Percentiles rank a stretch among this genome's conserved stretches.
Conservation (phyloP, 35 echinoderm and acorn worm genomes). For the Diadema setosum region DNA sequence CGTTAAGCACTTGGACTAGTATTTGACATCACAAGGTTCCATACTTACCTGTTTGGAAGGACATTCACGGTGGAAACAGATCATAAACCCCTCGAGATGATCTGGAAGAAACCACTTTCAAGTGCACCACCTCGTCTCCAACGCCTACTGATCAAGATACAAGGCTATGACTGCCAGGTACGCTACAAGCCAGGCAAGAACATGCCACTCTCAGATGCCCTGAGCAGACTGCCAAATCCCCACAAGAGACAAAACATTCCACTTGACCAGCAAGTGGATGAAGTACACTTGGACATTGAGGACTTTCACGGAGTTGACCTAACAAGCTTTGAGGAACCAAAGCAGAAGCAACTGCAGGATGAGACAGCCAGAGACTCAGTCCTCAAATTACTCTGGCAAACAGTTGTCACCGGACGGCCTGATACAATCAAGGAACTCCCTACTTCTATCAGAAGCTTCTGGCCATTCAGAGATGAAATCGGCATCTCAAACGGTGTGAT, state of each 20-base stretch:
- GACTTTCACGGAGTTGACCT: background rate
- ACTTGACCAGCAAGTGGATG: conserved; percentile 26
- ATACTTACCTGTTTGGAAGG: no score
- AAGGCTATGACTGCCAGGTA: conserved; percentile 36
- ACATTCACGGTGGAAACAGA: no score
- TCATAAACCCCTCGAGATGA: conserved; percentile 49
- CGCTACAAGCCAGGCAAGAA: conserved; percentile 1
- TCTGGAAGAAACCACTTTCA: conserved; percentile 41
- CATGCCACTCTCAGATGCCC: conserved; percentile 23
- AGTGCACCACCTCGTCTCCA: no score
- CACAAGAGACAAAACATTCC: background rate
- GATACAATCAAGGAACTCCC: no score
- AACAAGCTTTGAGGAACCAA: background rate
- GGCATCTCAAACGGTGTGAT: no score
- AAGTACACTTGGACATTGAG: background rate
- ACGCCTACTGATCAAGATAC: no score
- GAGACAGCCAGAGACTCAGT: conserved; percentile 25
- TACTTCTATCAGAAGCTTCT: no score
- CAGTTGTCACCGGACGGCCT: background rate
- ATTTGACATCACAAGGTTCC: no score
- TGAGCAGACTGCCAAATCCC: conserved; percentile 8
- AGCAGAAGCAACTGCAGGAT: background rate
- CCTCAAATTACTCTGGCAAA: background rate
- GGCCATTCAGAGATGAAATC: no score
- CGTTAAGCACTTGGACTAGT: no score